Percentiles rank a stretch among this genome's conserved stretches.
Conservation (phyloP, 2,113 vertebrate genomes). For the Corythaixoides concolor region DNA sequence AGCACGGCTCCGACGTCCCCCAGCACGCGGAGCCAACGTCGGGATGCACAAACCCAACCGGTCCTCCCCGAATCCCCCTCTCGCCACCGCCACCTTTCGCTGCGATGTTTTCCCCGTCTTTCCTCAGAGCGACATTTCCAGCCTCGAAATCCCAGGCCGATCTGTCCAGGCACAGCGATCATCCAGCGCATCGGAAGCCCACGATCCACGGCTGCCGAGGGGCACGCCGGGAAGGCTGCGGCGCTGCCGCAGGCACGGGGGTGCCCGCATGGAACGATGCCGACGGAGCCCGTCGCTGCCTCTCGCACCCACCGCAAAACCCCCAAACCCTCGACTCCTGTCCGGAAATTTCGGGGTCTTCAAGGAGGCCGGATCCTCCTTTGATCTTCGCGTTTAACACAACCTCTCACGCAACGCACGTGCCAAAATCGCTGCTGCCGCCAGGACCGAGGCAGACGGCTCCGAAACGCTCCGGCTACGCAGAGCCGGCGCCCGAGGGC, state of each 20-base stretch:
- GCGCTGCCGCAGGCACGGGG: background rate
- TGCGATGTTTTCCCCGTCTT: background rate
- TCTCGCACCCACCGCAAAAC: background rate
- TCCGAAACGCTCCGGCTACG: background rate
- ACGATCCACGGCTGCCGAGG: background rate
- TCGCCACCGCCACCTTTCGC: fast-evolving
- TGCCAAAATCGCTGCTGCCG: background rate
- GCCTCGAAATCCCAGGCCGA: background rate
- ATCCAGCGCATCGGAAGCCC: background rate
- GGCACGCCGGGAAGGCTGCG: background rate
- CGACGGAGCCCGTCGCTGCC: background rate
- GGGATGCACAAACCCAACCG: background rate
- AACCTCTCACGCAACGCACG: background rate
- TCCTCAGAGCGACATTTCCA: background rate
- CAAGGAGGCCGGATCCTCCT: background rate
- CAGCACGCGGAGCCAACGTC: fast-evolving
- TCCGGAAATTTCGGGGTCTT: background rate
- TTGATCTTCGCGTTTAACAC: background rate
- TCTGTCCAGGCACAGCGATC: background rate
- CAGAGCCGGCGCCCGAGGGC: background rate
- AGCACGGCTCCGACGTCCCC: background rate
- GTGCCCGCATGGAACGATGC: fast-evolving
- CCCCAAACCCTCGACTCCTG: fast-evolving
- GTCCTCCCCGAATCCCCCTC: background rate
- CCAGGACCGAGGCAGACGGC: background rate